Percentiles rank a stretch among this genome's conserved stretches.
Conservation (phyloP, 1,140 invertebrate species). For the Pseudomyrmex concolor region DNA sequence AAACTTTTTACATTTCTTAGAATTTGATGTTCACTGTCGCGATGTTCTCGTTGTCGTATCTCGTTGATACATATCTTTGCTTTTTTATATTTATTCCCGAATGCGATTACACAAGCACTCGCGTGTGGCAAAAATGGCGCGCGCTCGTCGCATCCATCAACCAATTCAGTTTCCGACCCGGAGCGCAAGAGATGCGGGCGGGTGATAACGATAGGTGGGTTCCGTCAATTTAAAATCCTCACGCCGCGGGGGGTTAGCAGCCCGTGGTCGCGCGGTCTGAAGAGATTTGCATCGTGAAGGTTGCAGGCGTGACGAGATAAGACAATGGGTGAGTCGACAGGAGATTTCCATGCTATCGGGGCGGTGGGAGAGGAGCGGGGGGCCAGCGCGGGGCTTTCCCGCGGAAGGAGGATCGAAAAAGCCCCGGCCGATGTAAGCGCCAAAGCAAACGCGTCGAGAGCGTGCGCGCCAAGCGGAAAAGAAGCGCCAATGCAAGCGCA, state of each 20-base stretch:
- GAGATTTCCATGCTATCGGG: conserved; percentile 75
- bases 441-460: background rate
- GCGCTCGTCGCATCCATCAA: conserved; percentile 62
- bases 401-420: conserved; percentile 39
- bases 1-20: background rate
- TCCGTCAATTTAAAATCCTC: conserved; percentile 74
- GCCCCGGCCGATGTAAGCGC: conserved; percentile 30
- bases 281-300: conserved; percentile 79
- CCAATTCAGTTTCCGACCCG: conserved; percentile 49
- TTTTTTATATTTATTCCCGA: conserved; percentile 21
- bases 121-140: conserved; percentile 21
- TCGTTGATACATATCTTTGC: background rate
- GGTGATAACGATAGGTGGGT: conserved; percentile 70
- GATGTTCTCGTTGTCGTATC: background rate
- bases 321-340: conserved; percentile 73
- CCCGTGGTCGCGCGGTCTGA: conserved; percentile 67
- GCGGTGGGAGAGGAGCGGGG: conserved; percentile 64
- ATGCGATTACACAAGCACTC: background rate
- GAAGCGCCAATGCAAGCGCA: conserved; percentile 44
- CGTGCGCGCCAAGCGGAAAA: conserved; percentile 16
- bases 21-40: background rate
- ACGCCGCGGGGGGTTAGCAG: conserved; percentile 21
- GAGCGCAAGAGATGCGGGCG: conserved; percentile 45
- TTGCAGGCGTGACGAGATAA: conserved; percentile 79
- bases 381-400: conserved; percentile 3